Percentiles rank a stretch among this genome's conserved stretches.
phyloP scores from a whole-genome alignment of 2,113 vertebrate species.

The Chamaea fasciata region DNA sequence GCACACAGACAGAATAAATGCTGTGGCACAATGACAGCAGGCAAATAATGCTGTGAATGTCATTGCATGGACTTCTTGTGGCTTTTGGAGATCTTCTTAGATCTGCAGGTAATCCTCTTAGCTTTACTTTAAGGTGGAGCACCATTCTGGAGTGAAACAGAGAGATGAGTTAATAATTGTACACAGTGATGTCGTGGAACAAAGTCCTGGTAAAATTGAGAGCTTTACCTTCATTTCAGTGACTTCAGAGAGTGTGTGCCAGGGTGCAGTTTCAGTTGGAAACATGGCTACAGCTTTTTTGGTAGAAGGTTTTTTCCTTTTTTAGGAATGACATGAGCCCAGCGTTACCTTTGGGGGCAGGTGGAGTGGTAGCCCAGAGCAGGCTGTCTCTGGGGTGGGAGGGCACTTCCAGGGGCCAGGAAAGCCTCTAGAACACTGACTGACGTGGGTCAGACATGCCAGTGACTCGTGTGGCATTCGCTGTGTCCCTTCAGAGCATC shows the following conservation, averaged over 20 bases:
- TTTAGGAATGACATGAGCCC: not conserved
- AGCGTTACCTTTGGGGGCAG: not conserved
- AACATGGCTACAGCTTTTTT: not conserved
- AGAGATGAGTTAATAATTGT: not conserved
- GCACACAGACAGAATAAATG: not conserved
- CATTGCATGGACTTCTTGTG: not conserved
- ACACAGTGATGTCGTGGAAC: not conserved
- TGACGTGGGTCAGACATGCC: fast-evolving
- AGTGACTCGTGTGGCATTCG: fast-evolving
- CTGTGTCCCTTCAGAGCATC: not conserved
- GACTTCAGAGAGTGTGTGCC: not conserved
- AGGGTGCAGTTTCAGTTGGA: not conserved
- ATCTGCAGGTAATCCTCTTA: not conserved
- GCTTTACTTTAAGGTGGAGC: not conserved
- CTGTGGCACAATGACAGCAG: not conserved
- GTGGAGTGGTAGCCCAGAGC: not conserved
- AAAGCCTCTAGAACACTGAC: not conserved
- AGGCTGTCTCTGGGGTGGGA: not conserved
- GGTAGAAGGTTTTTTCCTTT: not conserved
- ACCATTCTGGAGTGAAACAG: not conserved
- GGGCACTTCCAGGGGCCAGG: not conserved
- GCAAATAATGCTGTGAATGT: not conserved
- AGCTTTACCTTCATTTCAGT: not conserved
- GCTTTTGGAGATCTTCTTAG: not conserved
- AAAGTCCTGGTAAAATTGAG: not conserved